phyloP scores from a whole-genome alignment of 53 echinoderm and acorn worm genomes.

The Echinometra lucunter region DNA sequence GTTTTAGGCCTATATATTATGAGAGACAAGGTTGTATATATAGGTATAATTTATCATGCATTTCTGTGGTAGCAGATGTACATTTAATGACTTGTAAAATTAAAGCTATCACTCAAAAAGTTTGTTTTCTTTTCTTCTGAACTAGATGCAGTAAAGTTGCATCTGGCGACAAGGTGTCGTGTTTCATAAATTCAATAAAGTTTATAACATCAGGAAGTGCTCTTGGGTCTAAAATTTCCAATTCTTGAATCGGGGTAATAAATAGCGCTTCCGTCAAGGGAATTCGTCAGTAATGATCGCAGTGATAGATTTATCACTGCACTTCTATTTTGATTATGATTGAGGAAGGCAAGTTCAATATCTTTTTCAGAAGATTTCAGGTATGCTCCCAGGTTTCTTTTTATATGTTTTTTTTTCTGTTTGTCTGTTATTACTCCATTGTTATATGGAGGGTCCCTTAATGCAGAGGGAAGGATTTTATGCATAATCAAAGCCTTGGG shows the following conservation, averaged over 20 bases:
- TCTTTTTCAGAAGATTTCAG: constrained; percentile 25
- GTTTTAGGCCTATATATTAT: not conserved
- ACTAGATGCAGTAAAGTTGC: not conserved
- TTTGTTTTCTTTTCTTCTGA: not conserved
- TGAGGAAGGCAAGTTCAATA: constrained; percentile 10
- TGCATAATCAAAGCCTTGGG: not conserved
- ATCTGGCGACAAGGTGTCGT: constrained; percentile 18
- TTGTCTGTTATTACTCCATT: too few species aligned
- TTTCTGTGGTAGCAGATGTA: not conserved
- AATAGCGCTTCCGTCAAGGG: constrained; percentile 37
- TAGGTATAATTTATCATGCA: not conserved
- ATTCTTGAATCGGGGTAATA: constrained; percentile 38
- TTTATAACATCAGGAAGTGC: constrained; percentile 12
- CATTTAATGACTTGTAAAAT: not conserved
- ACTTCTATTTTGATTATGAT: not conserved
- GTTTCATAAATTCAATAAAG: constrained; percentile 39
- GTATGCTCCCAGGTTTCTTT: not conserved
- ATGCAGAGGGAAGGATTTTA: not conserved
- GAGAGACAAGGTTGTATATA: not conserved
- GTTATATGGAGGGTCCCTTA: not conserved
- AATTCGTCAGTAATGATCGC: not conserved
- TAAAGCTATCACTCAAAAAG: not conserved
- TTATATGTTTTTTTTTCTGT: not conserved
- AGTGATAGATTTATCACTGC: constrained; percentile 53
- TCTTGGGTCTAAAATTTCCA: constrained; percentile 16